These are phyloP conservation scores for Ceratina calcarata DNA, from an alignment of 1,140 invertebrate genomes.

Conservation along the genomic window DNA sequence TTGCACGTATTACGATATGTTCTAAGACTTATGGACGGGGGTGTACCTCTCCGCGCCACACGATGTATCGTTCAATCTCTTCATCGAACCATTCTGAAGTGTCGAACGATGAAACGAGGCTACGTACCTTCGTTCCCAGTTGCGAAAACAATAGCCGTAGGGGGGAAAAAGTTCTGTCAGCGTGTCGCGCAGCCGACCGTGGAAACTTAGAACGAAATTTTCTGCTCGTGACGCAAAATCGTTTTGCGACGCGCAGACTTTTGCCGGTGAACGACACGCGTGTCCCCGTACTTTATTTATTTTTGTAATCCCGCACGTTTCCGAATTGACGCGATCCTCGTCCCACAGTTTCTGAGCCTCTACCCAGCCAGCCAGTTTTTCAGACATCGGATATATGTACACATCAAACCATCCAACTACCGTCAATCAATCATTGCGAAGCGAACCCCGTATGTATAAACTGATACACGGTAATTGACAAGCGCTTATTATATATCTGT, in stretches of 20 bases:
- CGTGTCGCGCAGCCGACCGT: conserved; percentile 10
- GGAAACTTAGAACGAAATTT: conserved; percentile 44
- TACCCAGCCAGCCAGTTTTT: conserved; percentile 12
- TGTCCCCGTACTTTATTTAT: conserved; percentile 32
- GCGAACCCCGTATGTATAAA: conserved; percentile 70
- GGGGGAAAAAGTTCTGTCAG: background rate
- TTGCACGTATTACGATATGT: too few relatives aligned
- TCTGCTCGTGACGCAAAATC: conserved; percentile 61
- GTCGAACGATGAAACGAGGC: conserved; percentile 20
- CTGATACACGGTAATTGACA: conserved; percentile 74
- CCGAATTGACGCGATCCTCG: conserved; percentile 54
- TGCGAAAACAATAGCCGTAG: too few relatives aligned
- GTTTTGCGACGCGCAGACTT: conserved; percentile 33
- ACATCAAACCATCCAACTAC: conserved; percentile 36
- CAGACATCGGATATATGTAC: conserved; percentile 21
- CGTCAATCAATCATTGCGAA: conserved; percentile 74
- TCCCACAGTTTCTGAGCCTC: background rate
- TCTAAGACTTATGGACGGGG: too few relatives aligned
- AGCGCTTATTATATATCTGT: conserved; percentile 74
- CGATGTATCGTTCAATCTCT: conserved; percentile 28
- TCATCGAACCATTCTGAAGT: conserved; percentile 27
- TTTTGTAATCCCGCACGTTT: conserved; percentile 60
- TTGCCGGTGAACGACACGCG: conserved; percentile 1
- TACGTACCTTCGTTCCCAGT: conserved; percentile 9
- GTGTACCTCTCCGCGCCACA: background rate